Percentiles rank a stretch among this genome's conserved stretches.
Conservation (phyloP, 2,797 vertebrate species). For the Podargus strigoides region DNA sequence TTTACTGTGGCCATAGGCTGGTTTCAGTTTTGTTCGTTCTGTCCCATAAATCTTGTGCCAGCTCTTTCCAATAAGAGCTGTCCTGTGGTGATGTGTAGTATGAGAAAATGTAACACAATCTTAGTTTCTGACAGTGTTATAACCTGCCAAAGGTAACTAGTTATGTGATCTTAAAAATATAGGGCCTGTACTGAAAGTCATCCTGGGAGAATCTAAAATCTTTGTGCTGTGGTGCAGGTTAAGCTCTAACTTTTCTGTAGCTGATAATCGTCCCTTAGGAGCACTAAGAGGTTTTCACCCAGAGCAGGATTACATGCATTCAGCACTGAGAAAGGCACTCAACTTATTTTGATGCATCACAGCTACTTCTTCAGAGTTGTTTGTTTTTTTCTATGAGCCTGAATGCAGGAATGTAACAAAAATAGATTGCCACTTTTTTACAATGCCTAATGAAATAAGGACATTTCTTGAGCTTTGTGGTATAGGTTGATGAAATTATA, state of each 20-base stretch:
- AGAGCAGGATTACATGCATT: background rate
- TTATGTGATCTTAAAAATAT: background rate
- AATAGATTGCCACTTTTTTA: background rate
- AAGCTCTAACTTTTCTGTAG: background rate
- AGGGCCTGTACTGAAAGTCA: background rate
- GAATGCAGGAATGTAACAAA: background rate
- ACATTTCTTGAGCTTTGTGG: background rate
- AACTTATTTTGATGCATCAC: background rate
- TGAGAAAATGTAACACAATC: background rate
- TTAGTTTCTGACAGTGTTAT: background rate
- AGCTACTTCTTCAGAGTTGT: background rate
- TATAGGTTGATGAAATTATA: background rate
- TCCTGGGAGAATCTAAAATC: background rate
- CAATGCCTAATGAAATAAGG: background rate
- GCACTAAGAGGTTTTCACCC: background rate
- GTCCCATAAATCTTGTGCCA: background rate
- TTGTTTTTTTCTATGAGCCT: background rate
- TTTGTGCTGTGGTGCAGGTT: background rate
- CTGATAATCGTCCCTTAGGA: background rate
- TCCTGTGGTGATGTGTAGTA: background rate
- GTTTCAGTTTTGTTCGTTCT: background rate
- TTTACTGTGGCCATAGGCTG: background rate
- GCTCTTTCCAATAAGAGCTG: background rate
- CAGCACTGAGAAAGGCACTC: background rate
- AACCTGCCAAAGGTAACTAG: background rate